phyloP scores from a whole-genome alignment of 2,797 vertebrate species.

The Nannoperca australis region DNA sequence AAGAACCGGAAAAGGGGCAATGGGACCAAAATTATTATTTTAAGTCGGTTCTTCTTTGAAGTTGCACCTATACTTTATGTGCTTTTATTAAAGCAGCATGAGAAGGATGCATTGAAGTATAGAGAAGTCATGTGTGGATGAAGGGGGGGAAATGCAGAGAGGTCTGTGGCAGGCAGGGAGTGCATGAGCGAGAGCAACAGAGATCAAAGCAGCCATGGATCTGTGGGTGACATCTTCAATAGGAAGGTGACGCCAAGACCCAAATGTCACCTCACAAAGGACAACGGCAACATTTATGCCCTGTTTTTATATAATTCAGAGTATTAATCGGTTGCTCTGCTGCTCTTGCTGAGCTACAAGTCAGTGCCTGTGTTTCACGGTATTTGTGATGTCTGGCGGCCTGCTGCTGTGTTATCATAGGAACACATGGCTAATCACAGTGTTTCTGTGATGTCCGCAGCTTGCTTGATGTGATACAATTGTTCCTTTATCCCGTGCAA shows the following conservation, averaged over 20 bases:
- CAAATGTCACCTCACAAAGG: constrained; percentile 44
- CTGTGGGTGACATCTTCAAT: constrained; percentile 36
- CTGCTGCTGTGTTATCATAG: neutral
- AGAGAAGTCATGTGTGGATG: neutral
- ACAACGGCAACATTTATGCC: neutral
- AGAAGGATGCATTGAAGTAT: constrained; percentile 6
- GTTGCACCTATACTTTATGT: neutral
- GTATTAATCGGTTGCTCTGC: neutral
- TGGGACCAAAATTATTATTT: neutral
- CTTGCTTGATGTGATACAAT: neutral
- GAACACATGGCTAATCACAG: neutral
- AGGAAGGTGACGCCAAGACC: neutral
- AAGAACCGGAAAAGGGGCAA: neutral
- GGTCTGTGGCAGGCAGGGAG: constrained; percentile 19
- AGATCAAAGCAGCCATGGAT: constrained; percentile 56
- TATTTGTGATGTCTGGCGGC: constrained; percentile 2
- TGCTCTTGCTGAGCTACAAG: no score
- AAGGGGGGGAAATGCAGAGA: constrained; percentile 31
- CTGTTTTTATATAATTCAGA: neutral
- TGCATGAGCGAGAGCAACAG: constrained; percentile 20
- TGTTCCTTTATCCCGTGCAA: neutral
- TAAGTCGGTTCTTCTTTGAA: neutral
- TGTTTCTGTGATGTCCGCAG: neutral
- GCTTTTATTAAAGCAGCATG: neutral
- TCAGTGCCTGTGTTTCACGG: neutral